Evolutionary conservation across 2,113 vertebrate genomes (phyloP), one percentile per base, ranked within the genome.

Genomic region (Pseudorectes ferrugineus): DNA sequence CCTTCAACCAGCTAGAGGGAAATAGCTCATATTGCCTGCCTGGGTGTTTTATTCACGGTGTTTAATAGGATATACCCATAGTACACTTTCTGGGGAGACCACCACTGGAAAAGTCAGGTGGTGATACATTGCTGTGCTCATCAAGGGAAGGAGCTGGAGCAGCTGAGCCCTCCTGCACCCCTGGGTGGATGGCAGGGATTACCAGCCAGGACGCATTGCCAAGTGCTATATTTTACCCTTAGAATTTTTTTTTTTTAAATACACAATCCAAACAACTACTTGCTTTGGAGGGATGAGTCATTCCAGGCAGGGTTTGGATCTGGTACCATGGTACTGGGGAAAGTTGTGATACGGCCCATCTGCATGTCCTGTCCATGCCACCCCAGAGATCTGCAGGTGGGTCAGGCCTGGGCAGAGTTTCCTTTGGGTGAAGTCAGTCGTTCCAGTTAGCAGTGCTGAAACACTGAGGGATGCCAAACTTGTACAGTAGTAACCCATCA

Each of bases 391-490:
- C 5, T 80, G 63, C 82, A 95, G 89, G 71, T 96, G 63, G 55
- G 62, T 85, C 45, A 77, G 75, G 43, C 71, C 55, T 73, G 51
- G 51, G 63, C 81, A 89, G 85, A 71, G 75, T 67, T 88, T 90
- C 75, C 82, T 89, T 43, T 36, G 51, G 72, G 63, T 93, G 51
- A 94, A 83, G 89, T 97, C 75, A 88, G 40, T 90, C 1, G 1
- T 93, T 96, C 88, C 93, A 93, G 43, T 95, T 58, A 78, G 82
- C 42, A 42, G 54, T 85, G 73, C 78, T 0, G 5, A 88, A 94
- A 80, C 1, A 6, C 57, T 23, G 48, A 40, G 20, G n/a, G 65
- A 80, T 65, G 75, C 88, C 92, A 90, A 74, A 90, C 63, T 59
- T 33, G 0, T 93, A 70, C 83, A 72, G 87, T 78, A 81, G 65